Evolutionary conservation across 2,888 invertebrate genomes (phyloP).

Genomic region (Hypselothyrea guttata): DNA sequence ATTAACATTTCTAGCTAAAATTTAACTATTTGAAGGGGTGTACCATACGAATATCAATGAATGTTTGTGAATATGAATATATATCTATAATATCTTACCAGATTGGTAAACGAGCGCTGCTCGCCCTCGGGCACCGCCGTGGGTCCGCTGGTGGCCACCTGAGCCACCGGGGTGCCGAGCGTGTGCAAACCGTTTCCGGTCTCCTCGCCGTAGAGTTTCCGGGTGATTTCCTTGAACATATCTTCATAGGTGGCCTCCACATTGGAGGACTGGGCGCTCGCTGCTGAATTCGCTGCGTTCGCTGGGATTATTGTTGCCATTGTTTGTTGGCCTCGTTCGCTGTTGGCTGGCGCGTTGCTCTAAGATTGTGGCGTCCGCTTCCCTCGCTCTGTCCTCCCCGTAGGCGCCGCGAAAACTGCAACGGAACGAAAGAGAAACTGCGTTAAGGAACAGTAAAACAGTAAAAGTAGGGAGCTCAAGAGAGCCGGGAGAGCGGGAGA

Average conservation of each 20-base stretch:
- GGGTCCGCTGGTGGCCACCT: slow-evolving; percentile 82
- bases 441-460: neutral
- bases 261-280: slow-evolving; percentile 80
- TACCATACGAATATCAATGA: too few relatives aligned
- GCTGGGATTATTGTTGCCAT: slow-evolving; percentile 83
- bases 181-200: slow-evolving; percentile 83
- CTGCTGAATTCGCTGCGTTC: slow-evolving; percentile 60
- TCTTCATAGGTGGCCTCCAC: slow-evolving; percentile 83
- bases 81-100: slow-evolving; percentile 71
- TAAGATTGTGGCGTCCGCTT: slow-evolving; percentile 57
- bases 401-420: slow-evolving; percentile 72
- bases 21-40: too few relatives aligned
- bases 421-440: slow-evolving; percentile 5
- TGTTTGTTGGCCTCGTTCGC: slow-evolving; percentile 68
- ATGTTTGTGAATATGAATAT: too few relatives aligned
- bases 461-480: neutral
- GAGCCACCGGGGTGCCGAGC: slow-evolving; percentile 82
- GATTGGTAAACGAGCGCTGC: slow-evolving; percentile 82
- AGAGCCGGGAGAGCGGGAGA: neutral
- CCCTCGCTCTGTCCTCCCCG: slow-evolving; percentile 67
- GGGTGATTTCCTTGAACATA: slow-evolving; percentile 92
- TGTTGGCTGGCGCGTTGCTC: slow-evolving; percentile 63
- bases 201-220: slow-evolving; percentile 95
- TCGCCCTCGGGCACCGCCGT: slow-evolving; percentile 83
- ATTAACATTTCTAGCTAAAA: too few relatives aligned